Evolutionary conservation across 2,797 vertebrate genomes (phyloP).

Genomic region (Falco cherrug): DNA sequence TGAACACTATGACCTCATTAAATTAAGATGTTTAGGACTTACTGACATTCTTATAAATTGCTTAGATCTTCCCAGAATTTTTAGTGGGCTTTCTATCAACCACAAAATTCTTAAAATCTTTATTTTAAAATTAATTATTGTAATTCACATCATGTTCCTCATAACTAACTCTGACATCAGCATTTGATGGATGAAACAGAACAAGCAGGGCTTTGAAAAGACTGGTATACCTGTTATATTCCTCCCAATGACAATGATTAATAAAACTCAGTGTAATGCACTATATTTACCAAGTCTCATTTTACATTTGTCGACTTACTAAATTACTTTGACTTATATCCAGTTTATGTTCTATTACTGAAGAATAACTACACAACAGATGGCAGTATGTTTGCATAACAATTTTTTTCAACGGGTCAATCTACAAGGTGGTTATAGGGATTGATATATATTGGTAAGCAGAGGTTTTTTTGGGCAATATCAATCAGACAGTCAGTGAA

Average conservation of each 20-base stretch:
- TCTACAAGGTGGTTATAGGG: slow-evolving; percentile 31
- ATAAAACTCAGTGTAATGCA: not conserved
- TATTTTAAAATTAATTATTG: slow-evolving; percentile 4
- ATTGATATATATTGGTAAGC: not conserved
- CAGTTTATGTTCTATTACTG: slow-evolving; percentile 68
- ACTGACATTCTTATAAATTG: not conserved
- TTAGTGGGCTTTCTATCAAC: not conserved
- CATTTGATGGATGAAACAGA: slow-evolving; percentile 3
- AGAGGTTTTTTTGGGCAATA: not conserved
- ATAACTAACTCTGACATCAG: not conserved
- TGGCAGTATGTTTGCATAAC: slow-evolving; percentile 65
- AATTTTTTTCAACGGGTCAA: slow-evolving; percentile 59
- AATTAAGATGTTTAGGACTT: not conserved
- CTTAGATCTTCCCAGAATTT: not conserved
- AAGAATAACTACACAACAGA: slow-evolving; percentile 67
- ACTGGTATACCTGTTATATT: not conserved
- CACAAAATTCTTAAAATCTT: not conserved
- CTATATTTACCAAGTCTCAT: slow-evolving; percentile 56
- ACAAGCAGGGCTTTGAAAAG: not conserved
- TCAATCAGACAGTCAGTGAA: not conserved
- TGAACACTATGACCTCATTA: not conserved
- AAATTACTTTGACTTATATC: slow-evolving; percentile 67
- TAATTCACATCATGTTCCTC: not conserved
- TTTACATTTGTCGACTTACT: slow-evolving; percentile 59
- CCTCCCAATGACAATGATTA: not conserved